A percentile compares a stretch with the other conserved stretches of the same genome.
These are phyloP conservation scores for Homarus americanus DNA, from an alignment of 1,140 invertebrate genomes.

Conservation along the genomic window DNA sequence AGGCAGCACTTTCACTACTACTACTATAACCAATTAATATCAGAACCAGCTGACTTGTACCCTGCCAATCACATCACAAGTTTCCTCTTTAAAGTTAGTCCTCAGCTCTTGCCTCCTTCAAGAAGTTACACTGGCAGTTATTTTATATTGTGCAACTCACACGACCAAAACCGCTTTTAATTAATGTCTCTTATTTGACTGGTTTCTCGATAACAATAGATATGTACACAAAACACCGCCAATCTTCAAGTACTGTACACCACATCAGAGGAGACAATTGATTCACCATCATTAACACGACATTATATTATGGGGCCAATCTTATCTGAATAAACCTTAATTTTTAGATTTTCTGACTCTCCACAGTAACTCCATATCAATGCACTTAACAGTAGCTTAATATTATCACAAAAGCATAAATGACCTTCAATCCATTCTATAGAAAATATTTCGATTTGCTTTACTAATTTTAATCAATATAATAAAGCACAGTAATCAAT, in stretches of 20 bases:
- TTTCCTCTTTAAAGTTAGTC: background rate
- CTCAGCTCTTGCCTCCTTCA: background rate
- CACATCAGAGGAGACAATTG: background rate
- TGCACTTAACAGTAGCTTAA: background rate
- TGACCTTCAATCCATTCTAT: background rate
- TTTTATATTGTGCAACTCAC: background rate
- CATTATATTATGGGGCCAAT: background rate
- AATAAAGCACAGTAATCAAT: no score
- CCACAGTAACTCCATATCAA: background rate
- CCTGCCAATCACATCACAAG: conserved; percentile 4
- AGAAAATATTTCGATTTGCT: background rate
- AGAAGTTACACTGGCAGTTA: background rate
- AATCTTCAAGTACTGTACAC: background rate
- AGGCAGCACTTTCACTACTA: background rate
- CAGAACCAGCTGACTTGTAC: background rate
- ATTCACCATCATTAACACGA: background rate
- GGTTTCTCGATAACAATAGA: background rate
- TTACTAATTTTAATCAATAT: background rate
- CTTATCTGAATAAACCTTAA: background rate
- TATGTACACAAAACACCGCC: background rate
- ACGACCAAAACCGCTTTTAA: background rate
- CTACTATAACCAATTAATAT: conserved; percentile 12
- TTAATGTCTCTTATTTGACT: background rate
- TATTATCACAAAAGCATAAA: background rate
- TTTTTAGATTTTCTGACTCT: background rate